A percentile compares a stretch with the other conserved stretches of the same genome.
Evolutionary conservation across 2,113 vertebrate genomes (phyloP).

Genomic region (Procavia capensis): DNA sequence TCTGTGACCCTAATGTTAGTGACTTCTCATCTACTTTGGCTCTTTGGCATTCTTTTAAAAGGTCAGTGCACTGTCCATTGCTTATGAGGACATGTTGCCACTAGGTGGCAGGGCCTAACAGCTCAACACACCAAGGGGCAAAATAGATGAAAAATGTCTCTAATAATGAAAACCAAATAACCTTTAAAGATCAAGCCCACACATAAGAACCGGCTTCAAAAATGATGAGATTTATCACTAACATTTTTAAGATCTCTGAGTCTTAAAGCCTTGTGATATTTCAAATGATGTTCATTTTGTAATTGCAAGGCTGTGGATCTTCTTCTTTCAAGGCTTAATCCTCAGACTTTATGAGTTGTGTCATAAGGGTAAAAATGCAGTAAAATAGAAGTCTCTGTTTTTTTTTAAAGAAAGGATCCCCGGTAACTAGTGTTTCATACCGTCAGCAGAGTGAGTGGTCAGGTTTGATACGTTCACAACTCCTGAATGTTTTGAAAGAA

Average conservation of each 20-base stretch:
- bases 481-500: neutral
- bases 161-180: slow-evolving; percentile 84
- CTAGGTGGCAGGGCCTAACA: slow-evolving; percentile 83
- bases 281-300: slow-evolving; percentile 71
- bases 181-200: slow-evolving; percentile 84
- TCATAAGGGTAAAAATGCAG: slow-evolving; percentile 58
- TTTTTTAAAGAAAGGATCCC: slow-evolving; percentile 58
- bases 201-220: slow-evolving; percentile 74
- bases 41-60: neutral
- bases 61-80: neutral
- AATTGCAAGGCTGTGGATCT: slow-evolving; percentile 1
- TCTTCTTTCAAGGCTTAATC: slow-evolving; percentile 52
- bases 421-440: neutral
- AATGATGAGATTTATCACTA: slow-evolving; percentile 78
- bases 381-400: slow-evolving; percentile 43
- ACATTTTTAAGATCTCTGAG: slow-evolving; percentile 73
- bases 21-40: neutral
- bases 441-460: neutral
- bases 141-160: slow-evolving; percentile 83
- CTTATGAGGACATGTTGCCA: neutral
- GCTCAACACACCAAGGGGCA: neutral
- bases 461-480: slow-evolving; percentile 9
- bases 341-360: slow-evolving; percentile 10
- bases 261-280: slow-evolving; percentile 68
- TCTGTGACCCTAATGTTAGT: neutral